Conservation (phyloP, 2,888 invertebrate species). For the Cantharis rustica region DNA sequence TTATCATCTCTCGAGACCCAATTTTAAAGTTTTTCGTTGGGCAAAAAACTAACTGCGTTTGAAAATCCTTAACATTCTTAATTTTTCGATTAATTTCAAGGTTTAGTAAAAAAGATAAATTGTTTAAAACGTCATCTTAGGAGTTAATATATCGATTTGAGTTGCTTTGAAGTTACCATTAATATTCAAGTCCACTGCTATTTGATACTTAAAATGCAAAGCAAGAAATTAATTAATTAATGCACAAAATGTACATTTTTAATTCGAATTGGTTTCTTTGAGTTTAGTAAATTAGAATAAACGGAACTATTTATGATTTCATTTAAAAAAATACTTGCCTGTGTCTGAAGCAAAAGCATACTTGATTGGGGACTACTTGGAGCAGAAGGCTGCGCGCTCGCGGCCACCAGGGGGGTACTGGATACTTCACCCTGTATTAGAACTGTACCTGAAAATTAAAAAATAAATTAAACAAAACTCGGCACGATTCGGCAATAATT, state of each 20-base stretch:
- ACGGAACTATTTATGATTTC: neutral
- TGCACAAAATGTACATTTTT: neutral
- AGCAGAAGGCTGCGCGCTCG: constrained; percentile 65
- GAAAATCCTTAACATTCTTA: neutral
- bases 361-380: constrained; percentile 72
- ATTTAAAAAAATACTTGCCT: constrained; percentile 63
- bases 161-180: neutral
- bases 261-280: neutral
- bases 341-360: constrained; percentile 93
- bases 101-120: neutral
- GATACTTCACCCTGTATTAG: constrained; percentile 56
- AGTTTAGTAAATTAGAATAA: neutral
- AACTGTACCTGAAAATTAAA: constrained; percentile 50
- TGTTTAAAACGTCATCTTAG: neutral
- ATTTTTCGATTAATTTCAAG: neutral
- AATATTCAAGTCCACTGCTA: neutral
- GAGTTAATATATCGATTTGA: neutral
- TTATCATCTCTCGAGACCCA: neutral
- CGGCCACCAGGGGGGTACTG: constrained; percentile 54
- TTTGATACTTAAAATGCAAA: constrained; percentile 2
- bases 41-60: neutral
- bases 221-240: neutral
- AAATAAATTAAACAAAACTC: neutral
- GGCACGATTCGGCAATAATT: neutral
- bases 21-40: neutral